Evolutionary conservation across 2,888 invertebrate species (phyloP), one percentile per base, ranked within the genome.

Genomic region (Drosophila neotestacea): DNA sequence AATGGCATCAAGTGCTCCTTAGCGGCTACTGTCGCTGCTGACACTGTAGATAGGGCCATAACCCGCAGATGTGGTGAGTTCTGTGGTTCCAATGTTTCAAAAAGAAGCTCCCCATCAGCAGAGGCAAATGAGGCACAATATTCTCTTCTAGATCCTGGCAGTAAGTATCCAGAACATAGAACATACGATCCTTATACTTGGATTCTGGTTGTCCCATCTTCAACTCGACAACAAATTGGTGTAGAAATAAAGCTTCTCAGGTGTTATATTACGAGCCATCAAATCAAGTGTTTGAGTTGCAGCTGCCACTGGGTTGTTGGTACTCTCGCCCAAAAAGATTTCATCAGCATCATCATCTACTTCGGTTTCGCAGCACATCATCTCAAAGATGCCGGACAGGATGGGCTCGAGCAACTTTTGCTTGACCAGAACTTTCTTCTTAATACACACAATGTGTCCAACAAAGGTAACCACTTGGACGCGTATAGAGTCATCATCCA

Each of bases 111-210:
- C 95, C 95, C 96, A 97, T 96, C 42, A 97, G 92, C 1, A 94
- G 93, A 0, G 95, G 95, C 64, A 96, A 92, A 76, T 96, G 96
- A 0, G 96, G 96, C 54, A 95, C 91, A 39, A 97, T 93, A n/a
- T 94, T 95, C 55, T 95, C 94, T 73, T 95, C 95, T 42, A 96
- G 93, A 92, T 96, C 96, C 91, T 96, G 96, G 85, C 96, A 96
- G 90, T 96, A 96, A 67, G 95, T 95, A 91, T 96, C 96, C 70
- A 97, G 90, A 0, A 96, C 96, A 91, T 96, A 96, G 91, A 96
- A 97, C 93, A 96, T 95, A 56, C 96, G 94, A 77, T 95, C 95
- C 2, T 95, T 93, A 56, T 95, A 95, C 13, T 94, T 94, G 0
- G 95, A 94, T 77, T 95, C 94, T 60, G 93, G 93, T 46, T 94